A percentile compares a stretch with the other conserved stretches of the same genome.
Conservation (phyloP, 2,888 invertebrate species). For the Autographa gamma region DNA sequence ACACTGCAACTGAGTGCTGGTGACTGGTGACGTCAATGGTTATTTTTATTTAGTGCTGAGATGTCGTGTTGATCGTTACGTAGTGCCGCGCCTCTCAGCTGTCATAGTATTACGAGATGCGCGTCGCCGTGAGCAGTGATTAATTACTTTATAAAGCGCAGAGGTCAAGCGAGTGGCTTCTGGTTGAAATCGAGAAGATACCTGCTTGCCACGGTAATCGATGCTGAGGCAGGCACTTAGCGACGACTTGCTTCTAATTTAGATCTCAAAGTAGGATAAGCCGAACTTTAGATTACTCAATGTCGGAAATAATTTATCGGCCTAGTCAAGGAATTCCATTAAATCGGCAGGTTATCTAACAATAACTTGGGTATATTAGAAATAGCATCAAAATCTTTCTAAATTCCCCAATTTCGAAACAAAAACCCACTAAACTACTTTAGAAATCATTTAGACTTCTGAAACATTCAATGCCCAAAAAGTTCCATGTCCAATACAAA, state of each 20-base stretch:
- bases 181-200: conserved; percentile 42
- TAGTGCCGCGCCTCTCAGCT: conserved; percentile 50
- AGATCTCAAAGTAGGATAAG: too few relatives aligned
- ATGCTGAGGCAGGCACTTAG: background rate
- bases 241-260: too few relatives aligned
- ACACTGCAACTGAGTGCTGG: conserved; percentile 31
- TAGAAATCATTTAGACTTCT: background rate
- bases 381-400: background rate
- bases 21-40: conserved; percentile 34
- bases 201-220: background rate
- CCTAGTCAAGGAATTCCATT: too few relatives aligned
- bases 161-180: conserved; percentile 39
- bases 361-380: too few relatives aligned
- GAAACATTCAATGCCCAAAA: background rate
- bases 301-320: too few relatives aligned
- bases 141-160: conserved; percentile 32
- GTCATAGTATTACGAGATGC: conserved; percentile 46
- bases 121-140: conserved; percentile 37
- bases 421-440: background rate
- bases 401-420: background rate
- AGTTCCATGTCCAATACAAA: background rate
- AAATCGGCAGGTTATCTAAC: too few relatives aligned
- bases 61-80: conserved; percentile 39
- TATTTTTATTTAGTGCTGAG: conserved; percentile 33
- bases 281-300: too few relatives aligned